Base-by-base conservation (phyloP, 2,888 invertebrate species). In the Imbricaverruca yamaguchii region DNA sequence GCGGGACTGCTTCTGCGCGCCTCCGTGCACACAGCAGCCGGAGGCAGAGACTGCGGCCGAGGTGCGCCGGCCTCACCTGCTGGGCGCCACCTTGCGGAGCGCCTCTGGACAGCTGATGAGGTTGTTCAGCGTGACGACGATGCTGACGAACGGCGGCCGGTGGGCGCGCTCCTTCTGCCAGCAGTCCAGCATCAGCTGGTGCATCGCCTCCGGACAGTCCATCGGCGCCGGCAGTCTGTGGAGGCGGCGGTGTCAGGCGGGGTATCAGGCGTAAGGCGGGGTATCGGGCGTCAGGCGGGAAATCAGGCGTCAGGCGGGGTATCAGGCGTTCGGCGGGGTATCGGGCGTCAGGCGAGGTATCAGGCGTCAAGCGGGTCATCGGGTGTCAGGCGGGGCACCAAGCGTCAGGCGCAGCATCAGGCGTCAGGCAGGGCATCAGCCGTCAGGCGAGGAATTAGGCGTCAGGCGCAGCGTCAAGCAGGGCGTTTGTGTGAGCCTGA, bases 141-240 rank as follows among this genome's bases (percentile, higher is more conserved):
- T 95, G 86, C 94, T 94, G 81, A 93, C 91, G 89, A 98, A 98
- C 83, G 95, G 93, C 78, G 98, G 98, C 86, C 98, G 91, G 88
- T 97, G 96, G 18, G 95, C 94, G 85, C 97, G 91, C 87, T 99
- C 98, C 87, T 97, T 96, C 88, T 97, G 96, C 99, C 99, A 99
- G 87, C 98, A 98, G 88, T 98, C 97, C 83, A 98, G 90, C 98
- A 99, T 99, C 81, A 99, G 90, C 88, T 97, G 96, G 88, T 99
- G 97, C 81, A 98, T 93, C 67, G 97, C 95, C 89, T 97, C 97
- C 0, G 99, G 98, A 87, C 98, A 98, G 87, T 98, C 98, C 97
- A 95, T 95, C 10, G 95, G 95, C 13, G 95, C 94, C 81, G 95
- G 95, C 83, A 96, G 89, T 85, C 84, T 65, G 55, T 15, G 25